These are phyloP conservation scores for Tribolium madens DNA, from an alignment of 1,140 invertebrate species.

Conservation along the genomic window DNA sequence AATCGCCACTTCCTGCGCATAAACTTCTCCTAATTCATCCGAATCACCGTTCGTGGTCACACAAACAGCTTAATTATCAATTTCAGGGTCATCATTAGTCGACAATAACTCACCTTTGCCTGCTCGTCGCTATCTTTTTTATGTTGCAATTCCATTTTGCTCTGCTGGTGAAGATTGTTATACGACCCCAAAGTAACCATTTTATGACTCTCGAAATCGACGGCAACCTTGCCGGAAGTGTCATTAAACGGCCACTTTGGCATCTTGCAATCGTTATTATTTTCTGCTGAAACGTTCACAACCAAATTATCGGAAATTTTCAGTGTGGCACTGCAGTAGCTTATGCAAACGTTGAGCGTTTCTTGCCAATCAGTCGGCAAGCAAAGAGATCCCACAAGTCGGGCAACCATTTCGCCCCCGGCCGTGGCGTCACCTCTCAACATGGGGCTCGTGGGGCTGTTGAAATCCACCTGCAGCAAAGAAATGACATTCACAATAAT, in stretches of 20 bases:
- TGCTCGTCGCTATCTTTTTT: slow-evolving; percentile 71
- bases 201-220: slow-evolving; percentile 80
- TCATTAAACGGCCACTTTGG: slow-evolving; percentile 71
- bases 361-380: slow-evolving; percentile 81
- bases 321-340: slow-evolving; percentile 75
- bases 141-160: slow-evolving; percentile 84
- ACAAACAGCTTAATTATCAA: slow-evolving; percentile 37
- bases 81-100: slow-evolving; percentile 29
- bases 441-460: slow-evolving; percentile 72
- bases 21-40: not conserved
- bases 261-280: slow-evolving; percentile 73
- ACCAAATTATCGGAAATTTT: slow-evolving; percentile 68
- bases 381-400: slow-evolving; percentile 83
- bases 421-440: slow-evolving; percentile 75
- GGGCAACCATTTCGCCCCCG: slow-evolving; percentile 79
- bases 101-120: slow-evolving; percentile 71
- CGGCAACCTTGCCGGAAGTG: slow-evolving; percentile 71
- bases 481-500: not conserved
- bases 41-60: slow-evolving; percentile 7
- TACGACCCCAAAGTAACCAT: slow-evolving; percentile 67
- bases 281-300: slow-evolving; percentile 77
- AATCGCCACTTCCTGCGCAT: slow-evolving; percentile 17
- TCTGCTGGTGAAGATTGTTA: slow-evolving; percentile 75
- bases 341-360: slow-evolving; percentile 79
- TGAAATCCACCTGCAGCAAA: slow-evolving; percentile 74